Base-by-base conservation (phyloP, 2,797 vertebrate species). In the Danio albolineatus region DNA sequence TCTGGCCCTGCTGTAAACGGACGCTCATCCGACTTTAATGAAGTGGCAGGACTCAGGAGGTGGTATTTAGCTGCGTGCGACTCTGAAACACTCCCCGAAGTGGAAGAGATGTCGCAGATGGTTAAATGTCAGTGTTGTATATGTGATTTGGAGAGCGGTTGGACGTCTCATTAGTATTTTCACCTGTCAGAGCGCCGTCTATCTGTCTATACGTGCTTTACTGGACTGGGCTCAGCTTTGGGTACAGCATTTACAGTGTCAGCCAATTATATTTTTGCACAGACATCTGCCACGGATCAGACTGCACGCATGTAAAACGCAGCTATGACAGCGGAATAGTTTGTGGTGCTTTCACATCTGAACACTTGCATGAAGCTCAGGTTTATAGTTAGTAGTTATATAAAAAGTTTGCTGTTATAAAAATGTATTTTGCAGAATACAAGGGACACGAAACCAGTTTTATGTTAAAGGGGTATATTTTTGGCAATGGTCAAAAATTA, bases 101-200 rank as follows among this genome's bases (percentile, higher is more conserved):
- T 56, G 51, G 10, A 46, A 62, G 57, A 62, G 36, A 28, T 61
- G 57, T 62, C 49, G 43, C 72, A 84, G 82, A 84, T 43, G 65
- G 21, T 53, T 36, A 82, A 83, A 80, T 83, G 79, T 81, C 83
- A 86, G 61, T 17, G 38, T 44, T 48, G 66, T 60, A 78, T 78
- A 79, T 61, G 77, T 39, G 76, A 85, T 83, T 73, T 82, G 54
- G 81, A 75, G 70, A 56, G 80, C 56, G 73, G 57, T 64, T 46
- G 41, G 38, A 77, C 53, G n/a, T 49, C 56, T 83, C 76, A 56
- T 75, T 70, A 82, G 66, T 56, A 66, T 65, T 79, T 73, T 76
- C 69, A 82, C 65, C 75, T 76, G 75, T 69, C 59, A 81, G 60
- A 48, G 51, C 13, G 36, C 41, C 39, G 51, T 51, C 36, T 53